Evolutionary conservation across 1,140 invertebrate species (phyloP).

Genomic region (Lethrus apterus): DNA sequence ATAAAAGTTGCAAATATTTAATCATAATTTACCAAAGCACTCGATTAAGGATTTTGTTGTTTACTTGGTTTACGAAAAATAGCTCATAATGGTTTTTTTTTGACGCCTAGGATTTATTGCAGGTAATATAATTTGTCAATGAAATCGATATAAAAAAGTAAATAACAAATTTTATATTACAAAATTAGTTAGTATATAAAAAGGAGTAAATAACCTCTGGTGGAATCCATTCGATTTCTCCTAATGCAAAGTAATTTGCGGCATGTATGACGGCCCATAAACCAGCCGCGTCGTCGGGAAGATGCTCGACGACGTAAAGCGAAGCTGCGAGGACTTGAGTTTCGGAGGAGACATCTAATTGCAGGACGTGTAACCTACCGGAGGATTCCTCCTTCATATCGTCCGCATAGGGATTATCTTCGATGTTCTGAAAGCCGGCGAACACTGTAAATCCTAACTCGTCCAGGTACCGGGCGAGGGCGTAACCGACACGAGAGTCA

Average conservation of each 20-base stretch:
- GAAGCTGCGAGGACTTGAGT: constrained; percentile 66
- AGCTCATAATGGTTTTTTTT: too few relatives aligned
- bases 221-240: constrained; percentile 84
- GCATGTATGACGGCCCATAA: constrained; percentile 88
- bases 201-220: constrained; percentile 45
- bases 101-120: too few relatives aligned
- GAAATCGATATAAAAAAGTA: too few relatives aligned
- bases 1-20: too few relatives aligned
- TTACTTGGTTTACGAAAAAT: too few relatives aligned
- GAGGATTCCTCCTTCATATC: constrained; percentile 68
- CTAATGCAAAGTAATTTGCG: constrained; percentile 78
- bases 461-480: constrained; percentile 65
- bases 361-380: constrained; percentile 62
- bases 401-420: constrained; percentile 53
- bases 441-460: constrained; percentile 76
- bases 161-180: too few relatives aligned
- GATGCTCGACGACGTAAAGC: constrained; percentile 64
- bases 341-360: constrained; percentile 69
- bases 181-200: too few relatives aligned
- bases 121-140: too few relatives aligned
- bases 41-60: too few relatives aligned
- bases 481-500: constrained; percentile 69
- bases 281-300: constrained; percentile 67
- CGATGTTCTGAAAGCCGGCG: constrained; percentile 62
- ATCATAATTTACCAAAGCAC: too few relatives aligned